A percentile compares a stretch with the other conserved stretches of the same genome.
These are phyloP conservation scores for Dynastes hyllus DNA, from an alignment of 2,888 invertebrate species.

Conservation along the genomic window DNA sequence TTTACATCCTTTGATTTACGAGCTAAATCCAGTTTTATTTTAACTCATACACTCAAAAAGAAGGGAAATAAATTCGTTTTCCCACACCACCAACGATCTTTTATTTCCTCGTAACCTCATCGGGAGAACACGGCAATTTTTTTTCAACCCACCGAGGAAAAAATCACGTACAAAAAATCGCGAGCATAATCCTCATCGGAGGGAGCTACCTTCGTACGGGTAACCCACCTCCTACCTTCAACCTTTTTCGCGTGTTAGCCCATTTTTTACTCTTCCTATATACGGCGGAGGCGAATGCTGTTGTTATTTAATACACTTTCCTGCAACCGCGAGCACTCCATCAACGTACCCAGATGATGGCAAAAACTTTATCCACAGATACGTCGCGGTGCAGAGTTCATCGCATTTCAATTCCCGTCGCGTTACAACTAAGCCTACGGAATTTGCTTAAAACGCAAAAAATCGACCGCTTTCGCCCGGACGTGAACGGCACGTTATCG, in stretches of 20 bases:
- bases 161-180: background rate
- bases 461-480: background rate
- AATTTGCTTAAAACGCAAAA: constrained; percentile 4
- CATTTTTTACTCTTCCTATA: background rate
- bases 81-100: no score
- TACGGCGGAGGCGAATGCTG: background rate
- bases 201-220: background rate
- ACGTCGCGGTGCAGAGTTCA: background rate
- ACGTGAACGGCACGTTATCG: no score
- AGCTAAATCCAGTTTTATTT: no score
- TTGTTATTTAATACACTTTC: constrained; percentile 19
- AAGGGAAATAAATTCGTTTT: no score
- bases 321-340: constrained; percentile 2
- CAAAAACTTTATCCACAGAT: constrained; percentile 11
- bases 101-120: no score
- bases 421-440: constrained; percentile 3
- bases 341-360: constrained; percentile 1
- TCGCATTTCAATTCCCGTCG: constrained; percentile 16
- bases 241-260: constrained; percentile 10
- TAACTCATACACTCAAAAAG: no score
- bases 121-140: no score
- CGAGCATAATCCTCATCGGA: background rate
- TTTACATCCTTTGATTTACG: no score
- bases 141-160: background rate
- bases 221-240: background rate